Conservation (phyloP, 2,797 vertebrate species). For the Dendrocincla fuliginosa region DNA sequence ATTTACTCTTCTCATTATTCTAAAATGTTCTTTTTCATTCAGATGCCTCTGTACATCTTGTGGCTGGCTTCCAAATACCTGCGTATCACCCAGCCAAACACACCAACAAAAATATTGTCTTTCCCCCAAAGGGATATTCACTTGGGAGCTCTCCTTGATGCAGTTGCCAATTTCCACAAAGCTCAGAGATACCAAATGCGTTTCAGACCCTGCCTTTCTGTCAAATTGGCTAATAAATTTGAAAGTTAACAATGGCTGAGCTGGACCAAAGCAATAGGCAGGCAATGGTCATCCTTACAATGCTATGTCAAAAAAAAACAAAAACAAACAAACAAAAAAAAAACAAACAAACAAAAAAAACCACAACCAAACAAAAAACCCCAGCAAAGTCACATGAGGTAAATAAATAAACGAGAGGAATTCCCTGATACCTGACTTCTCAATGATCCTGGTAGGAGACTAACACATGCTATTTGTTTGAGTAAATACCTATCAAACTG, state of each 20-base stretch:
- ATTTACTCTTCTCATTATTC: background rate
- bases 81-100: background rate
- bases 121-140: background rate
- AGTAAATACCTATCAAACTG: background rate
- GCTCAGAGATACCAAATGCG: background rate
- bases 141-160: background rate
- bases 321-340: too few species aligned
- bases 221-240: background rate
- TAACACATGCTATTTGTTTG: background rate
- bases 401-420: background rate
- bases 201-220: background rate
- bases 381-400: background rate
- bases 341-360: too few species aligned
- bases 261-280: background rate
- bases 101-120: background rate
- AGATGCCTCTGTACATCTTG: background rate
- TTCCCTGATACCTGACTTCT: background rate
- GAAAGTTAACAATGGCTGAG: background rate
- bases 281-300: background rate
- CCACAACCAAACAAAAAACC: too few species aligned
- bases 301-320: rapidly evolving
- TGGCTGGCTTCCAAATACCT: background rate
- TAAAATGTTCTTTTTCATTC: background rate
- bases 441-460: rapidly evolving
- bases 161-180: background rate